Conservation (phyloP, 2,888 invertebrate species). For the Pyrochroa serraticornis region DNA sequence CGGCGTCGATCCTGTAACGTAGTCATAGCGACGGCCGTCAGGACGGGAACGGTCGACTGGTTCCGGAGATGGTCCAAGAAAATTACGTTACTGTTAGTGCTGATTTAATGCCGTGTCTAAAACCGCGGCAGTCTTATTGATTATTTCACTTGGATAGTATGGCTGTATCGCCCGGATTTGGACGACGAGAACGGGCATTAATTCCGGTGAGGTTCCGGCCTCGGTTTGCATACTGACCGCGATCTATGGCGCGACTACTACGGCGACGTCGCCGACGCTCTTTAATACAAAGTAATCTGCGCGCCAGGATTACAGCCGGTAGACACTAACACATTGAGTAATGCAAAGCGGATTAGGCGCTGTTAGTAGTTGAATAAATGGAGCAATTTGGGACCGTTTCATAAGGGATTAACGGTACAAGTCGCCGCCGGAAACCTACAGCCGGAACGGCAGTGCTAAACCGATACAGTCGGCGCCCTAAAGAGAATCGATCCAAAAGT, state of each 20-base stretch:
- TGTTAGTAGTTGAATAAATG: constrained; percentile 47
- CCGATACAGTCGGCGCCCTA: too few species aligned
- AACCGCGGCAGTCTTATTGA: constrained; percentile 32
- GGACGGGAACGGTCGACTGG: constrained; percentile 31
- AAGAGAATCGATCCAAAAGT: too few species aligned
- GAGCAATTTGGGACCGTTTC: constrained; percentile 44
- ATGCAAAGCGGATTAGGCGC: constrained; percentile 44
- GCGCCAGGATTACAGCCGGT: constrained; percentile 35
- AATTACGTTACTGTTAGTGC: constrained; percentile 34
- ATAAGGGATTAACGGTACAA: constrained; percentile 37
- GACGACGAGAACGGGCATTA: constrained; percentile 15
- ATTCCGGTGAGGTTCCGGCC: constrained; percentile 11
- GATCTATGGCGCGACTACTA: constrained; percentile 8
- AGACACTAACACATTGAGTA: constrained; percentile 41
- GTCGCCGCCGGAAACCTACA: neutral
- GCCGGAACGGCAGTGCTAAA: too few species aligned
- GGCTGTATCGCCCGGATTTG: neutral
- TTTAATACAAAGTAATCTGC: constrained; percentile 37
- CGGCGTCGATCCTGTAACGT: constrained; percentile 15
- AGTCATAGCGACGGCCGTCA: constrained; percentile 31
- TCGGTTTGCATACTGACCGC: constrained; percentile 18
- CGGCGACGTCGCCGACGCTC: constrained; percentile 24
- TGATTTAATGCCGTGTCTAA: constrained; percentile 34
- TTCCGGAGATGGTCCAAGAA: constrained; percentile 33
- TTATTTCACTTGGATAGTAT: constrained; percentile 17